Evolutionary conservation across 2,113 vertebrate genomes (phyloP).

Genomic region (Zonotrichia leucophrys): DNA sequence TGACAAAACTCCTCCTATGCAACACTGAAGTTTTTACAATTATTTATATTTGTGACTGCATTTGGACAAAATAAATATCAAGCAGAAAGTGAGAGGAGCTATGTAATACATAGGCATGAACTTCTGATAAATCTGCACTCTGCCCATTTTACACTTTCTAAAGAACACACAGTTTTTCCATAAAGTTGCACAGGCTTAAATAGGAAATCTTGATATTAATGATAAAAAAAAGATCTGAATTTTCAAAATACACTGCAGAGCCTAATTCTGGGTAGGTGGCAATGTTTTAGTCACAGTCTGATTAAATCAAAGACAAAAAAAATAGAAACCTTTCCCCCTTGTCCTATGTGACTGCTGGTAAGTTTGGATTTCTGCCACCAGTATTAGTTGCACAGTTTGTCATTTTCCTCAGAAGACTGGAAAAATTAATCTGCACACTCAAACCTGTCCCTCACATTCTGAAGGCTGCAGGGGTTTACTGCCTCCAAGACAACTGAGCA

Average conservation of each 20-base stretch:
- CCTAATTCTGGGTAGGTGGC: not conserved
- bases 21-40: not conserved
- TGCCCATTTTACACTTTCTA: not conserved
- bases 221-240: not conserved
- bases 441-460: not conserved
- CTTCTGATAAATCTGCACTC: not conserved
- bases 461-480: not conserved
- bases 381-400: not conserved
- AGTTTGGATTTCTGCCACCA: not conserved
- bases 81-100: not conserved
- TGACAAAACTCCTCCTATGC: not conserved
- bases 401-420: not conserved
- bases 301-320: not conserved
- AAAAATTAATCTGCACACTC: not conserved
- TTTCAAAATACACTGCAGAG: not conserved
- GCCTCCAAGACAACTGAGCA: accelerated
- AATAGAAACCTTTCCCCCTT: not conserved
- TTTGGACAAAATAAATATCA: not conserved
- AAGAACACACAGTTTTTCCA: not conserved
- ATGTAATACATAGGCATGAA: not conserved
- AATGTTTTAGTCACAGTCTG: not conserved
- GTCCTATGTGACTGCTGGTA: not conserved
- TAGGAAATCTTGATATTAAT: not conserved
- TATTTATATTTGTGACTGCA: not conserved
- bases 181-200: not conserved